Evolutionary conservation across 2,797 vertebrate species (phyloP), one percentile per base, ranked within the genome.

Genomic region (Gila robusta): DNA sequence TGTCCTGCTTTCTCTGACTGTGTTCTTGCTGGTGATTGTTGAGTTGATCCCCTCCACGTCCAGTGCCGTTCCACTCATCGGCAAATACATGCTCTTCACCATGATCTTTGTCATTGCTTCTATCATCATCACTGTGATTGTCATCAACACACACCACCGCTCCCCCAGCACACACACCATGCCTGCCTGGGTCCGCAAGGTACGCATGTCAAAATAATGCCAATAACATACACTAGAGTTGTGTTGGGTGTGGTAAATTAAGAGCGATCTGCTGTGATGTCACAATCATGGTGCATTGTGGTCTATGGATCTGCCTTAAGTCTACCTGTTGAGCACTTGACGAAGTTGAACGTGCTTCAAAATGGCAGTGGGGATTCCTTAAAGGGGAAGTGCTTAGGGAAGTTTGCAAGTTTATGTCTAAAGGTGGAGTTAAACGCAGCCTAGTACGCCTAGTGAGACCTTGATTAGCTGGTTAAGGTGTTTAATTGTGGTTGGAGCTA

Each of bases 61-160:
- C 84, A 99, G 97, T 0, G 98, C 98, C 0, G 98, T 99, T 83
- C 98, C 98, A 0, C 92, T 99, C 90, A 99, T 99, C 0, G 98
- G 98, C 89, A 99, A 99, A 91, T 99, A 99, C 95, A 99, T 99
- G 98, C 92, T 99, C 74, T 99, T 99, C 89, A 99, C 98, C 39
- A 99, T 99, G 98, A 97, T 99, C 86, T 98, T 99, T 0, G 98
- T 99, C 94, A 99, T 98, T 0, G 93, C 97, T 0, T 98, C 98
- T 69, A 99, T 99, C 94, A 96, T 99, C 90, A 98, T 99, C 95
- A 99, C 98, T 0, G 98, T 99, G 88, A 96, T 99, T 2, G 96
- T 99, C 92, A 99, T 99, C 95, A 99, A 99, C 93, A 98, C 96
- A 0, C 98, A 99, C 89, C 98, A 99, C 93, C 98, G 97, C 87